phyloP scores from a whole-genome alignment of 2,113 vertebrate genomes.

The Tichodroma muraria region DNA sequence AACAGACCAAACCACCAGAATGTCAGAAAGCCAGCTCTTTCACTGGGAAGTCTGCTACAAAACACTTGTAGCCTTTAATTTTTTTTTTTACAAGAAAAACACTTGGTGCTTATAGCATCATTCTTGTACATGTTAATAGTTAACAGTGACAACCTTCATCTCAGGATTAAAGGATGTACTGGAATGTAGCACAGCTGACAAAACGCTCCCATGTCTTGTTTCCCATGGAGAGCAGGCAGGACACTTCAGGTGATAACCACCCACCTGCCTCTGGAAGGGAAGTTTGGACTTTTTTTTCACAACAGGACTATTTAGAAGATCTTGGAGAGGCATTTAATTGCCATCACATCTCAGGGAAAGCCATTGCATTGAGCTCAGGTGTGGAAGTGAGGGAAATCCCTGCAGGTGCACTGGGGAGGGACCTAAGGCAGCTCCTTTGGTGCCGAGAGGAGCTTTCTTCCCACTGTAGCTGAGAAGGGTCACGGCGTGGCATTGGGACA shows the following conservation, averaged over 20 bases:
- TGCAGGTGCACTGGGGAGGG: not conserved
- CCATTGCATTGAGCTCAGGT: not conserved
- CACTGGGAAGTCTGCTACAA: not conserved
- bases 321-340: not conserved
- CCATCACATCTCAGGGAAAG: not conserved
- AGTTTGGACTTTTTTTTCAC: not conserved
- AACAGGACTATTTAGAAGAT: not conserved
- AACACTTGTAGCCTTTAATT: not conserved
- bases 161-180: not conserved
- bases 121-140: not conserved
- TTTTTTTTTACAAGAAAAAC: not conserved
- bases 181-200: not conserved
- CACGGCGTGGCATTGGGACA: fast-evolving
- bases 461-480: not conserved
- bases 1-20: not conserved
- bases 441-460: not conserved
- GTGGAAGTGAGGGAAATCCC: not conserved
- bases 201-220: not conserved
- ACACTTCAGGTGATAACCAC: not conserved
- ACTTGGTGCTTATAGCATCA: not conserved
- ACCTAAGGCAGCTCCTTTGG: not conserved
- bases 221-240: not conserved
- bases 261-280: not conserved
- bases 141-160: not conserved
- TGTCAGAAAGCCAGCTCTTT: not conserved